Evolutionary conservation across 1,140 invertebrate species (phyloP), one percentile per base, ranked within the genome.

Genomic region (Venturia canescens): DNA sequence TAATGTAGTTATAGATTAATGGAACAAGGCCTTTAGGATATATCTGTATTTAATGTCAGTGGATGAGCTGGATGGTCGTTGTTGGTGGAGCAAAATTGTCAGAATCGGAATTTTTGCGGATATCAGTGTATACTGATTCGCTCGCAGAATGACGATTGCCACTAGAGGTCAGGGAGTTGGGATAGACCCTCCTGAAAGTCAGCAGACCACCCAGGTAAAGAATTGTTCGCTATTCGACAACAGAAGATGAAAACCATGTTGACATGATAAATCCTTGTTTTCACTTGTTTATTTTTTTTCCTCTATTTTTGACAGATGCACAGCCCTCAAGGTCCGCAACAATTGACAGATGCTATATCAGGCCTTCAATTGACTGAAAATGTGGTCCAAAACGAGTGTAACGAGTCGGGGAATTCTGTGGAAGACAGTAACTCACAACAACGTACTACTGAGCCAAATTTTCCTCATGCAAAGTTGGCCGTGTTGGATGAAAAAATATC

Each of bases 401-500:
- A 86, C 74, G 90, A 92, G 76, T 83, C 86, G 60, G 83, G 86
- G 78, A 85, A 86, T 81, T 84, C 86, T 11, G 80, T 86, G 74
- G 92, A 93, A 80, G 92, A 92, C 81, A 89, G 87, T 84, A 90
- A 90, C 85, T 90, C 84, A n/a, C 88, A 92, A 80, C 89, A 91
- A 67, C 86, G 90, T 57, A 88, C 38, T 44, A 44, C 88, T 31
- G 95, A 95, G 85, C 94, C 95, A 57, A 94, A 95, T 78, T 99
- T 99, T 94, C 98, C 98, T 79, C 93, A 96, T 86, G 94, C 94
- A 70, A 97, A 98, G 91, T 92, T 99, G 86, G 95, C 95, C 78
- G 94, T 95, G 83, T 92, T 99, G 85, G 98, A 98, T 93, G 98
- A 98, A 91, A 99, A 99, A 94, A 98, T 99, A 89, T 96, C 96